These are phyloP conservation scores for Philaethria dido DNA, from an alignment of 2,888 invertebrate species.

Conservation along the genomic window DNA sequence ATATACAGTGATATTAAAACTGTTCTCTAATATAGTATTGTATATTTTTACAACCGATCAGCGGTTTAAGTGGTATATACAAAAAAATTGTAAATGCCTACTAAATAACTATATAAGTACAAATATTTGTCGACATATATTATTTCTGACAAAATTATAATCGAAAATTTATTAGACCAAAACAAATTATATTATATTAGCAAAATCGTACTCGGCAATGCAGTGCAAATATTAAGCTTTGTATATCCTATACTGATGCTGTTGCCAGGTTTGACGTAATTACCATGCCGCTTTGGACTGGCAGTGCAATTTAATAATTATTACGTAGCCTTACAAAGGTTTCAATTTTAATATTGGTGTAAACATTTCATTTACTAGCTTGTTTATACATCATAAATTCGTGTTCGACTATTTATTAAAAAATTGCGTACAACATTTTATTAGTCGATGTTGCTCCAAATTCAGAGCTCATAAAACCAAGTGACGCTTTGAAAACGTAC, in stretches of 20 bases:
- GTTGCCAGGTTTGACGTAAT: slow-evolving; percentile 39
- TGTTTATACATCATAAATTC: too few relatives aligned
- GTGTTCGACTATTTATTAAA: too few relatives aligned
- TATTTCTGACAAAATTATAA: not conserved
- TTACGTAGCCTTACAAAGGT: not conserved
- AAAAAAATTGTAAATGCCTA: too few relatives aligned
- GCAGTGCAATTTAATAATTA: slow-evolving; percentile 27
- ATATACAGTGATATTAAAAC: too few relatives aligned
- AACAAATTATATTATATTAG: slow-evolving; percentile 8
- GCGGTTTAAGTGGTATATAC: not conserved
- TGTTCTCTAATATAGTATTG: too few relatives aligned
- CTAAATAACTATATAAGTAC: not conserved
- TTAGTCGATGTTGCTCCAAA: too few relatives aligned
- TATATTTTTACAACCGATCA: not conserved
- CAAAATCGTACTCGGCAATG: slow-evolving; percentile 32
- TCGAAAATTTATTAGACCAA: not conserved
- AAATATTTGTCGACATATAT: not conserved
- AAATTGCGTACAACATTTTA: too few relatives aligned
- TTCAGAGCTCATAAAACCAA: too few relatives aligned
- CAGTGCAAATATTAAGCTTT: slow-evolving; percentile 31
- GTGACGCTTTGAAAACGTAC: too few relatives aligned
- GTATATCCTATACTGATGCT: not conserved
- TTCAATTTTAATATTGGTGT: not conserved
- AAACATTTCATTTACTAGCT: not conserved
- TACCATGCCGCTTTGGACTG: slow-evolving; percentile 26